Evolutionary conservation across 2,113 vertebrate species (phyloP).

Genomic region (Cromileptes altivelis): DNA sequence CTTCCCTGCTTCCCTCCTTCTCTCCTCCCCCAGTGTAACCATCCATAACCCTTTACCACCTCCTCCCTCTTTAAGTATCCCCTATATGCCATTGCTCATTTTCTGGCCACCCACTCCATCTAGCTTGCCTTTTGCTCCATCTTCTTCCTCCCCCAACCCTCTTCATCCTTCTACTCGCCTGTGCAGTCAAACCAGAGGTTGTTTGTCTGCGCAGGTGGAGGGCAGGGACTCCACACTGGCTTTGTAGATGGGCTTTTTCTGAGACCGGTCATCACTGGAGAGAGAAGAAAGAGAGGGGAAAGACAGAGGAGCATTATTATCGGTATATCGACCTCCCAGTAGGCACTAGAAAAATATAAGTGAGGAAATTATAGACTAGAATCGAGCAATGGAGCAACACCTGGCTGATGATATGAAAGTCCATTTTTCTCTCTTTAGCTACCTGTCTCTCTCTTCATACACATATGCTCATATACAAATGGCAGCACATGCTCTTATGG

Average conservation of each 20-base stretch:
- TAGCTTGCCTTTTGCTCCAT: slow-evolving; percentile 18
- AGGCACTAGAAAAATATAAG: slow-evolving; percentile 57
- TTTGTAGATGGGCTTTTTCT: slow-evolving; percentile 88
- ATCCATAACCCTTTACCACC: slow-evolving; percentile 26
- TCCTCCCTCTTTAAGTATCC: slow-evolving; percentile 35
- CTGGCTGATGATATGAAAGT: slow-evolving; percentile 53
- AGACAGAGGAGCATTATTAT: slow-evolving; percentile 63
- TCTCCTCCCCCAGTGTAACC: slow-evolving; percentile 15
- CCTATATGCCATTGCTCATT: slow-evolving; percentile 41
- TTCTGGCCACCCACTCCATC: slow-evolving; percentile 57
- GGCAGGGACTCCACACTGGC: slow-evolving; percentile 80
- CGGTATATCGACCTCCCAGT: slow-evolving; percentile 61
- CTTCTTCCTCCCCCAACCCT: slow-evolving; percentile 17
- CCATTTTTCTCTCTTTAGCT: slow-evolving; percentile 40
- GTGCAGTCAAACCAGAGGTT: slow-evolving; percentile 84
- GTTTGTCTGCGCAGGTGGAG: slow-evolving; percentile 79
- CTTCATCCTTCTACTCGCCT: slow-evolving; percentile 49
- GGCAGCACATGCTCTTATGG: neutral
- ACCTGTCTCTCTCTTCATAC: slow-evolving; percentile 22
- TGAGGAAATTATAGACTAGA: slow-evolving; percentile 70
- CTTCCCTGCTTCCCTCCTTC: slow-evolving; percentile 1
- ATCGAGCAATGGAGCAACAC: slow-evolving; percentile 50
- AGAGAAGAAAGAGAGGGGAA: slow-evolving; percentile 34
- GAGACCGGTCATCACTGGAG: slow-evolving; percentile 84
- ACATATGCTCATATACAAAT: neutral